Base-by-base conservation (phyloP, 2,888 invertebrate genomes). In the Tetragonula carbonaria region DNA sequence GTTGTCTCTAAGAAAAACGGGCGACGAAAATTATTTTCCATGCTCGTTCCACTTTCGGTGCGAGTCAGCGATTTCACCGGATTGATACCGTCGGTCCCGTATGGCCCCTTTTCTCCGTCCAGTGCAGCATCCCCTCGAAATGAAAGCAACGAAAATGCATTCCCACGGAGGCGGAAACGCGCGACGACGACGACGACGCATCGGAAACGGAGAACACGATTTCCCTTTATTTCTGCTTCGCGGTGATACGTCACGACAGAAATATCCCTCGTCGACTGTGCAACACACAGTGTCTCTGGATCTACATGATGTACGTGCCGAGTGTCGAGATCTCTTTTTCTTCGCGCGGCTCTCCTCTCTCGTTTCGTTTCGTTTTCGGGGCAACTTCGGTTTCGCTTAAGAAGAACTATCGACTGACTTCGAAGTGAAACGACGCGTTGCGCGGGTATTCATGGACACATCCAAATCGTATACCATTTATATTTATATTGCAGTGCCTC, bases 61-160 rank as follows among this genome's bases (percentile, higher is more conserved):
- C 28, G 50, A 57, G 65, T 70, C 65, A 68, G 28, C 65, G 68
- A 65, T 65, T 57, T 23, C 23, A 13, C 6, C 33, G 45, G 14
- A 2, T 28, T 38, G 72, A 79, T 79, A 66, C 21, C 11, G 72
- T 73, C 59, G 72, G 57, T 74, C 23, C 38, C 23, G 18, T 45
- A 11, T 21, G 21, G 45, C 57, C 23, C 72, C 21, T 45, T 57
- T 28, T 2, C 11, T 21, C 8, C 33, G 8, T 18, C 18, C 21
- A 21, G 4, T 11, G 4, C 21, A 59, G 4, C 21, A 59, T 45
- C 55, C 53, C 71, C 66, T 77, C 59, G 70, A 81, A 74, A 71
- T 81, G 74, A 74, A 81, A 74, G 65, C 81, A 81, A 74, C 78
- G 74, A 81, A 81, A 81, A 77, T 67, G 81, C 84, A 78, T 74